Base-by-base conservation (phyloP, 2,797 vertebrate species). In the Cirrhinus mrigala region DNA sequence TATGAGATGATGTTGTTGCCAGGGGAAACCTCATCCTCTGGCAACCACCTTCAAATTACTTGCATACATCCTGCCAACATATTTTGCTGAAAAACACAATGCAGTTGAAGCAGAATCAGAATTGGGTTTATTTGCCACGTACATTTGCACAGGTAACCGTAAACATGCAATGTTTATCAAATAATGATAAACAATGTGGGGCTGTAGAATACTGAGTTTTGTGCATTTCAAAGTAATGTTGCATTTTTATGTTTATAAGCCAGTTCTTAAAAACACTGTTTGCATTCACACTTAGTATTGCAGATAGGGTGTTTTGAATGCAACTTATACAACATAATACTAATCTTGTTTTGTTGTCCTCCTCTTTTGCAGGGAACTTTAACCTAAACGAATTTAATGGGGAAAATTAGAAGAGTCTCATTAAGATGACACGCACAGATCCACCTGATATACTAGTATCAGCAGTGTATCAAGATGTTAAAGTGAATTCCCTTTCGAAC, bases 391-490 rank as follows among this genome's bases (percentile, higher is more conserved):
- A 89, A 87, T 95, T 96, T 98, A 93, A 98, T 96, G 95, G 93
- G 93, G 92, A 93, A 91, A 86, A 85, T 92, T 91, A 94, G 95
- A 94, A 94, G 92, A 95, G 94, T 93, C 84, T 88, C 93, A 97
- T 96, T 97, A 99, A 99, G 96, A 99, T 99, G 98, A 99, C 98
- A 97, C 98, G 98, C 92, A 99, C 98, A 90, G 97, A 98, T 95
- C 97, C 96, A 68, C 97, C 97, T 95, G 97, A 98, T 92, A 94
- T 98, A 96, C 95, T 98, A 93, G 94, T 97, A 95, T 98, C 98
- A 92, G 97, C 96, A 79, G 97, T 97, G 94, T 97, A 97, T 94
- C 97, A 93, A 95, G 96, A 97, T 94, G 96, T 98, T 94, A 96
- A 96, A 92, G 95, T 97, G 92, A 95, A 94, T 91, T 95, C 95